These are phyloP conservation scores for Ormyrus pomaceus DNA, from an alignment of 2,888 invertebrate species.

Conservation along the genomic window DNA sequence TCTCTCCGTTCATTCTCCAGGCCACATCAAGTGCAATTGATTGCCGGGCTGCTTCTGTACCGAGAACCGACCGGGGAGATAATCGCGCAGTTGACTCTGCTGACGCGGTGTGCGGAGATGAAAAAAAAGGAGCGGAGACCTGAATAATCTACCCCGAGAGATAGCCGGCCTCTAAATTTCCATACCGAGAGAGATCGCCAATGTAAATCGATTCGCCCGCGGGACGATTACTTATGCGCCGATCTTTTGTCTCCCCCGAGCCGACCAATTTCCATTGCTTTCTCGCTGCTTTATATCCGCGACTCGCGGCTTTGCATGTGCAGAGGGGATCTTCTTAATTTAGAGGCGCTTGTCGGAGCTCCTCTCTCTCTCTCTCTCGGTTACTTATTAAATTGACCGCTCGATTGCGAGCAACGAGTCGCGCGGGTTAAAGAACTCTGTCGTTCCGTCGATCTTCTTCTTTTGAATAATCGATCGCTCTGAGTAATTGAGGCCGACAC, in stretches of 20 bases:
- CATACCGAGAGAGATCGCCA: neutral
- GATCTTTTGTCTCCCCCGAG: conserved; percentile 50
- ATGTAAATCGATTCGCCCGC: conserved; percentile 50
- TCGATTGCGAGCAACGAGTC: neutral
- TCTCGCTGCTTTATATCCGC: neutral
- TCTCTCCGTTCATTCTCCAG: conserved; percentile 60
- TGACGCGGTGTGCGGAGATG: conserved; percentile 10
- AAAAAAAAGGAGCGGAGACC: conserved; percentile 17
- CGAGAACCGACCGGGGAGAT: conserved; percentile 34
- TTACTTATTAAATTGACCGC: neutral
- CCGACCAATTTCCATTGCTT: conserved; percentile 31
- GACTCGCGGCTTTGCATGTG: neutral
- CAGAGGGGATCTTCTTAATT: too few species aligned
- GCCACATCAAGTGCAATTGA: conserved; percentile 64
- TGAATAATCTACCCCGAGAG: conserved; percentile 44
- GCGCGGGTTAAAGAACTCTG: neutral
- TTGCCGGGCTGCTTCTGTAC: conserved; percentile 50
- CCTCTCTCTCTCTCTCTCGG: neutral
- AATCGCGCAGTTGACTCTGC: conserved; percentile 32
- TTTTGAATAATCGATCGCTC: neutral
- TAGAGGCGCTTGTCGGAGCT: neutral
- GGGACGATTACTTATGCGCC: conserved; percentile 48
- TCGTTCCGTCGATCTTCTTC: too few species aligned
- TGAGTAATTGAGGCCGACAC: conserved; percentile 3
- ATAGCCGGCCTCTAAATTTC: conserved; percentile 27